Evolutionary conservation across 1,140 invertebrate genomes (phyloP), one percentile per base, ranked within the genome.

Genomic region (Pseudoatta argentina): DNA sequence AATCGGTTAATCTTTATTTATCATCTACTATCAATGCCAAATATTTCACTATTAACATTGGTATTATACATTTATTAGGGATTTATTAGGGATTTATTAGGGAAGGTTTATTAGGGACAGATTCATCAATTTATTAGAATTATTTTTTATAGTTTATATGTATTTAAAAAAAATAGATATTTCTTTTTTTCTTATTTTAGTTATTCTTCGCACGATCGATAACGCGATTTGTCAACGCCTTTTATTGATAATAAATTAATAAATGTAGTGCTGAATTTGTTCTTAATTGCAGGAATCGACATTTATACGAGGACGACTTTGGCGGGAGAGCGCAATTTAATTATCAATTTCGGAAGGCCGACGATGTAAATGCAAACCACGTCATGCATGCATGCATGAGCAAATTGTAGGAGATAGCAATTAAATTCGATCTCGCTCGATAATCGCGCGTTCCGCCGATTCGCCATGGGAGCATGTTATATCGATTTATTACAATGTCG

Each of bases 281-380:
- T 39, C 77, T 69, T 79, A 79, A 79, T 79, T 44, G 76, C 27
- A 44, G 18, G 21, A 48, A 39, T 76, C 75, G 27, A 51, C 44
- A 30, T 79, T 53, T 67, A 67, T 16, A 12, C 27, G 44, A 18
- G 48, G 8, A 67, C 63, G n/a, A 67, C 61, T 67, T 79, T 24
- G 21, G 14, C 34, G 51, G n/a, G 2, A 44, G 10, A 18, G 5
- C 16, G 55, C 81, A 73, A 83, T 81, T 81, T 57, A 81, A 71
- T 81, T 57, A 81, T 81, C 78, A 81, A 81, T 71, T 81, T 71
- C 51, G 51, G 21, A 71, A 81, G 64, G 78, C 78, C 53, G 78
- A n/a, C 78, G 78, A 81, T 71, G 51, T 81, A 81, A 81, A 81
- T 81, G 77, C 77, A 71, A 81, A 87, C 78, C 77, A n/a, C 63